A percentile compares a stretch with the other conserved stretches of the same genome.
Conservation (phyloP, 2,888 invertebrate genomes). For the Drosophila algonquin region DNA sequence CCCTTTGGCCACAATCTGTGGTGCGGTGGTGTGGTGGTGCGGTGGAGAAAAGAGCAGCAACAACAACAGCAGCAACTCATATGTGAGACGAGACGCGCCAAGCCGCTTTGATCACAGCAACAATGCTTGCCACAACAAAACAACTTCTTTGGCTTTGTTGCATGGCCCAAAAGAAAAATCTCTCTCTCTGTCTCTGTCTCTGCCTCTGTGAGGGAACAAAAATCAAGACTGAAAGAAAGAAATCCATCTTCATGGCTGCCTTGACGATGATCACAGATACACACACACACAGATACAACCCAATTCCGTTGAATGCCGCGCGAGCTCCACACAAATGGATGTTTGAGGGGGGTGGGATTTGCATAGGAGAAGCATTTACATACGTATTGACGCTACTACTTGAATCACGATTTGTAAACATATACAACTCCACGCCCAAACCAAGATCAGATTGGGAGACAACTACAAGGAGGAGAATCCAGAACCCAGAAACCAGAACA, state of each 20-base stretch:
- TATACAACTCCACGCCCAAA: conserved; percentile 48
- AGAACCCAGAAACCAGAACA: conserved; percentile 3
- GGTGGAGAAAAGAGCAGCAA: conserved; percentile 59
- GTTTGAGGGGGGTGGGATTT: conserved; percentile 1
- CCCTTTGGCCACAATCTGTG: not conserved
- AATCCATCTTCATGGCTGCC: conserved; percentile 77
- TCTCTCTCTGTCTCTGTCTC: conserved; percentile 18
- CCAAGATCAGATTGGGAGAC: conserved; percentile 13
- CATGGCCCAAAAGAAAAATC: conserved; percentile 41
- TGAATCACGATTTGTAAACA: conserved; percentile 80
- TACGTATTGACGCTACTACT: conserved; percentile 69
- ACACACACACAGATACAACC: conserved; percentile 1
- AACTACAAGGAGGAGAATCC: conserved; percentile 32
- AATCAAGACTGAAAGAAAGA: conserved; percentile 64
- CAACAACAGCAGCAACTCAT: conserved; percentile 72
- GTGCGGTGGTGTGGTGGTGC: not conserved
- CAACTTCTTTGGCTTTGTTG: conserved; percentile 77
- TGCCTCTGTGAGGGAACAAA: not conserved
- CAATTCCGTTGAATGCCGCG: conserved; percentile 18
- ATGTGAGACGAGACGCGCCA: conserved; percentile 75
- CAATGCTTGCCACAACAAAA: conserved; percentile 83
- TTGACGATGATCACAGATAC: conserved; percentile 63
- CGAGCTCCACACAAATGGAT: conserved; percentile 39
- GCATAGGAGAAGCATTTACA: conserved; percentile 57
- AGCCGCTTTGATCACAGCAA: conserved; percentile 82